Conservation (phyloP, 2,797 vertebrate species). For the Avahi laniger region DNA sequence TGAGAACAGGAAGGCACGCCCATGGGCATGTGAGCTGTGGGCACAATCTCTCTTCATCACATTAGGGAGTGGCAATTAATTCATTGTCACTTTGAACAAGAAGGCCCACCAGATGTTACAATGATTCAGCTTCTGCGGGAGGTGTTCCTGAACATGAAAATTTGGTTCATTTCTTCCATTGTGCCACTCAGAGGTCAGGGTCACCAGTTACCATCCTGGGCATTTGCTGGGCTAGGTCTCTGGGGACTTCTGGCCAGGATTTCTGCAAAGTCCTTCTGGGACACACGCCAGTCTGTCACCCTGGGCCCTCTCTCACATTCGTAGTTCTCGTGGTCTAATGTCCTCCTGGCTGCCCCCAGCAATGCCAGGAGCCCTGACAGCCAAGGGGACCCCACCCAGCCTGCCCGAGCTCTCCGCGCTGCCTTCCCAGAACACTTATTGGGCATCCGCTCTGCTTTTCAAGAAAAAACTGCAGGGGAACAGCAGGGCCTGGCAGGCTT, state of each 20-base stretch:
- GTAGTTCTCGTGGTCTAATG: rapidly evolving
- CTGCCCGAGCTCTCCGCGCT: rapidly evolving
- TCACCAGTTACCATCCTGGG: rapidly evolving
- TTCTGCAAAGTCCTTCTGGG: background rate
- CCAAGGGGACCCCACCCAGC: rapidly evolving
- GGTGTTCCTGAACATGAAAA: background rate
- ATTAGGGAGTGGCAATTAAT: background rate
- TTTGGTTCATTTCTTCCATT: background rate
- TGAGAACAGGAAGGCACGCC: background rate
- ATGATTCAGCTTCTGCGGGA: background rate
- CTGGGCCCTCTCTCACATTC: too few relatives aligned
- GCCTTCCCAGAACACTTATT: background rate
- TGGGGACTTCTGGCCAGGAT: background rate
- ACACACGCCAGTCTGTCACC: background rate
- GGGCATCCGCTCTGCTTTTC: background rate
- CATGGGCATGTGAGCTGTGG: background rate
- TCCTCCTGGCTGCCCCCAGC: background rate
- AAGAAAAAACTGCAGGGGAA: conserved; percentile 57
- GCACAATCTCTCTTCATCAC: background rate
- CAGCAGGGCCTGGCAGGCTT: conserved; percentile 68
- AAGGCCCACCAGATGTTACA: background rate
- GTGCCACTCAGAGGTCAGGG: background rate
- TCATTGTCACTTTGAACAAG: background rate
- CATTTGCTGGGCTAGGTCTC: background rate
- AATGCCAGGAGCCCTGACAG: background rate